Evolutionary conservation across 2,888 invertebrate genomes (phyloP).

Genomic region (Oithona nana): DNA sequence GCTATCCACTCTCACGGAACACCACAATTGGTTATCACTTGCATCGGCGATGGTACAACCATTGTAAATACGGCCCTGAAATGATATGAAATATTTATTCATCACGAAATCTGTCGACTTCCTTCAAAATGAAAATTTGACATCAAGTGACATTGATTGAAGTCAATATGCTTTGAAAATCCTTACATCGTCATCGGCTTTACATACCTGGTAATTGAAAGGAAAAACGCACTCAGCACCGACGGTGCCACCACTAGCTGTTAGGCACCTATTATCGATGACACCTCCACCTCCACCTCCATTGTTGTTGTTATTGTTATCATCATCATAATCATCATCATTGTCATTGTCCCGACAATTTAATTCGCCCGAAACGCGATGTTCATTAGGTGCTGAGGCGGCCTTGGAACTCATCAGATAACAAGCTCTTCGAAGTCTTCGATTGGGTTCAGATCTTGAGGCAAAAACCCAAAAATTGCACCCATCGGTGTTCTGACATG

Average conservation of each 20-base stretch:
- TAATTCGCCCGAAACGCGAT: not conserved
- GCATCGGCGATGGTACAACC: constrained; percentile 5
- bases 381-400: not conserved
- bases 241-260: not conserved
- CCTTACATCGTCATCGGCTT: too few relatives aligned
- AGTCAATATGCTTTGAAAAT: too few relatives aligned
- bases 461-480: constrained; percentile 1
- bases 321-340: constrained; percentile 2
- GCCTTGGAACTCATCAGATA: not conserved
- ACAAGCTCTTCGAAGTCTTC: not conserved
- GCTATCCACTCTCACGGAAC: not conserved
- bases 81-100: too few relatives aligned
- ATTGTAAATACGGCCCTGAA: not conserved
- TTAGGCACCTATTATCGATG: not conserved
- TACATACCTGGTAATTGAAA: not conserved
- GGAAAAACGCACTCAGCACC: not conserved
- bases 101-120: too few relatives aligned
- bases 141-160: too few relatives aligned
- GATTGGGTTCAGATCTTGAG: not conserved
- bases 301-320: not conserved
- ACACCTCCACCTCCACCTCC: not conserved
- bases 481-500: not conserved
- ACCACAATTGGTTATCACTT: constrained; percentile 10
- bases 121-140: too few relatives aligned
- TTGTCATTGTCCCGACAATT: not conserved